Evolutionary conservation across 2,113 vertebrate species (phyloP).

Genomic region (Ochotona princeps): DNA sequence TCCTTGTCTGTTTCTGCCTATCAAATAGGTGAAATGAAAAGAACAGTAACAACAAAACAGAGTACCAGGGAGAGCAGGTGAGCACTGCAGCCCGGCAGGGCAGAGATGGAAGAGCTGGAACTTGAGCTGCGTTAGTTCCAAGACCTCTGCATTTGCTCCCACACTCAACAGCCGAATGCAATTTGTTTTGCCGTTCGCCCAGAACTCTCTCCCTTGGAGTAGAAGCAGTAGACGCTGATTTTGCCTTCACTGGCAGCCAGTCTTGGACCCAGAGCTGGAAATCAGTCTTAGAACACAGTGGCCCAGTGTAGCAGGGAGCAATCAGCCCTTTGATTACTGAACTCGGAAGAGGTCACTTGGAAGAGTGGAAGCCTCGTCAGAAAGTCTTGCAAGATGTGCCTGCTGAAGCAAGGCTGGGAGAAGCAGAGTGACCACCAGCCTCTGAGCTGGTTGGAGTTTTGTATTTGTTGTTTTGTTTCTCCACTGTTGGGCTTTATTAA

Average conservation of each 20-base stretch:
- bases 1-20: too few relatives aligned
- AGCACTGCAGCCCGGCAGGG: neutral
- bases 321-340: slow-evolving; percentile 37
- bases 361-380: slow-evolving; percentile 55
- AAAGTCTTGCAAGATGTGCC: slow-evolving; percentile 52
- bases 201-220: slow-evolving; percentile 24
- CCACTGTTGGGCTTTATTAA: neutral
- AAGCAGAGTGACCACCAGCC: neutral
- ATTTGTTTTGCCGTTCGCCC: slow-evolving; percentile 19
- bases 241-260: slow-evolving; percentile 54
- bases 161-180: neutral
- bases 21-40: too few relatives aligned
- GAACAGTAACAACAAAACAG: neutral
- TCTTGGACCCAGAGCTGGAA: slow-evolving; percentile 30
- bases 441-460: slow-evolving; percentile 14
- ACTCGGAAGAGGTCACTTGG: slow-evolving; percentile 18
- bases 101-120: neutral
- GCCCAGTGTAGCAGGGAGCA: neutral
- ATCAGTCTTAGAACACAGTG: slow-evolving; percentile 3
- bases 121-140: neutral
- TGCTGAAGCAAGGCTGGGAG: neutral
- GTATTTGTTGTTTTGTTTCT: slow-evolving; percentile 52
- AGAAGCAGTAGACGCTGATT: slow-evolving; percentile 50
- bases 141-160: neutral
- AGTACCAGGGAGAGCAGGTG: slow-evolving; percentile 5